Evolutionary conservation across 1,140 invertebrate species (phyloP).

Genomic region (Acromyrmex heyeri): DNA sequence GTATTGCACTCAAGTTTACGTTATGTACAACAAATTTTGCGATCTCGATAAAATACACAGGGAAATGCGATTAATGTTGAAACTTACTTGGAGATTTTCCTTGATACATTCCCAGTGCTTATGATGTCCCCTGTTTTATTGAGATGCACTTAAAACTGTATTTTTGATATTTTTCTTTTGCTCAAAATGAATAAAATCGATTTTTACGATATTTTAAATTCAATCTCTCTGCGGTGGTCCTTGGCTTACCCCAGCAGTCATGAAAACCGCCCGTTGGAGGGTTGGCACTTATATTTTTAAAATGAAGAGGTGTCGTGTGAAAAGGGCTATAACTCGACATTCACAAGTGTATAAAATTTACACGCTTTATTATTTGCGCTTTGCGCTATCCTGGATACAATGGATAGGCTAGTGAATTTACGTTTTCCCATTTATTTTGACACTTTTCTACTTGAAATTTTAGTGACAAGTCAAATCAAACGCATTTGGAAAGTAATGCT

Average conservation of each 20-base stretch:
- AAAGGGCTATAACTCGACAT: not conserved
- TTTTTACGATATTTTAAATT: constrained; percentile 33
- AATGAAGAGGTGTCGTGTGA: not conserved
- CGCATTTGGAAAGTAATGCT: not conserved
- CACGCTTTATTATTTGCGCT: not conserved
- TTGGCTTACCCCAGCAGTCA: not conserved
- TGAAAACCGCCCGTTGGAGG: constrained; percentile 1
- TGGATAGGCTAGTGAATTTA: not conserved
- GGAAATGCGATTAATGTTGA: constrained; percentile 26
- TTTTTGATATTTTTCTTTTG: not conserved
- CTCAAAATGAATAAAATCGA: constrained; percentile 40
- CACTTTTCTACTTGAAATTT: constrained; percentile 1
- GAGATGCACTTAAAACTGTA: not conserved
- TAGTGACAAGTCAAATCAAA: not conserved
- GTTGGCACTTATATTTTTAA: not conserved
- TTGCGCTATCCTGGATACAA: not conserved
- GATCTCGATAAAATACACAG: not conserved
- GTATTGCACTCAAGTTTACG: constrained; percentile 18
- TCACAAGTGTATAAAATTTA: constrained; percentile 7
- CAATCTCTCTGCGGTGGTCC: not conserved
- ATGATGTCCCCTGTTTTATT: not conserved
- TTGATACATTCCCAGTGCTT: not conserved
- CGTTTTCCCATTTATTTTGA: not conserved
- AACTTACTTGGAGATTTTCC: not conserved
- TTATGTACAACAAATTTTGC: constrained; percentile 6